Percentiles rank a stretch among this genome's conserved stretches.
Conservation (phyloP, 2,113 vertebrate genomes). For the Gopherus flavomarginatus region DNA sequence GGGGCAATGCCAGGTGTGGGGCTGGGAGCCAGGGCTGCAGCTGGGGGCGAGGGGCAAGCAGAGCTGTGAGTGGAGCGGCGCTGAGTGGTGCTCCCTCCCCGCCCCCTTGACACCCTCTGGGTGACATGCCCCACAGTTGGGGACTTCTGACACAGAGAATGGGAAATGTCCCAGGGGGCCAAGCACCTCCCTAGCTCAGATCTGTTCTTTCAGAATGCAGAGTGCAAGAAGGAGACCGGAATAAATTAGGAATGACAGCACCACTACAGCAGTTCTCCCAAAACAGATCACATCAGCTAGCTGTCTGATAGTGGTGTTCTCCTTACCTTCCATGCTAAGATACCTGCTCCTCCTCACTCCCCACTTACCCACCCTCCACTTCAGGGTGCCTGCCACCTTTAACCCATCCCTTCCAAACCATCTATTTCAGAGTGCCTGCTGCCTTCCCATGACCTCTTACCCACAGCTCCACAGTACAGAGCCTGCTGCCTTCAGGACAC, state of each 20-base stretch:
- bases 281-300: background rate
- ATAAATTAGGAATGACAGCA: background rate
- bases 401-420: background rate
- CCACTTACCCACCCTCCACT: background rate
- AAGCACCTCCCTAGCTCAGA: background rate
- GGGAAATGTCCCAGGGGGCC: constrained; percentile 20
- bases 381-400: background rate
- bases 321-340: background rate
- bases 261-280: background rate
- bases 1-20: too few species aligned
- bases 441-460: background rate
- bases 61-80: too few species aligned
- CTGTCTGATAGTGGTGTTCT: background rate
- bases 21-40: too few species aligned
- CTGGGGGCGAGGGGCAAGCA: too few species aligned
- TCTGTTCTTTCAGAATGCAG: constrained; percentile 33
- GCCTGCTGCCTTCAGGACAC: background rate
- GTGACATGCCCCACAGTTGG: too few species aligned
- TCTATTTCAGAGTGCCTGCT: background rate
- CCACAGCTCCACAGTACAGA: background rate
- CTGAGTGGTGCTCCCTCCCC: too few species aligned
- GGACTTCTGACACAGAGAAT: background rate
- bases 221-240: constrained; percentile 14
- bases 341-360: background rate
- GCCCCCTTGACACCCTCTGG: too few species aligned